Evolutionary conservation across 2,888 invertebrate species (phyloP), one percentile per base, ranked within the genome.

Genomic region (Tortrix viridana): DNA sequence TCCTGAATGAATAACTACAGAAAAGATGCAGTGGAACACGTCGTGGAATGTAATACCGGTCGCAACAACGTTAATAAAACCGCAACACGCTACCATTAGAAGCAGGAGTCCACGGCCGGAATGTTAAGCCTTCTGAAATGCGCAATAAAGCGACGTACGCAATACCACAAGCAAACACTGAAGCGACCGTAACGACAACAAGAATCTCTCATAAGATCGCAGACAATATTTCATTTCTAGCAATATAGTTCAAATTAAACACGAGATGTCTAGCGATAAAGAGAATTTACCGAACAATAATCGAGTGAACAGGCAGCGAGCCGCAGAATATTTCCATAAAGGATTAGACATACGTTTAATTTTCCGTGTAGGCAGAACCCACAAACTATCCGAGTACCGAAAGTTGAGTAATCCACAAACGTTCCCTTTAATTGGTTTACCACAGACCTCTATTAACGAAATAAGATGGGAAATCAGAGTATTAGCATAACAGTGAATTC

Each of bases 401-500:
- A 89, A 88, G 88, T 89, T 88, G 84, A 81, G 81, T 89, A 88
- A 90, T 89, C 88, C 86, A 84, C 88, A 86, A 87, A 85, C 86
- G 85, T 84, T 85, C 87, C 88, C 88, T 87, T 88, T 89, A 92
- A 91, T 90, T 89, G 89, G 89, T 89, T 90, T 86, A 89, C 88
- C 88, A 85, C 89, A 85, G 85, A 86, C 89, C 91, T 88, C 91
- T 89, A 91, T 91, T 91, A 92, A 89, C 90, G 84, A 89, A 90
- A 91, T 91, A 91, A 91, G 89, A 91, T 91, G 89, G 89, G 90
- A 90, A 91, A 91, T 91, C 90, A 91, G 86, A 88, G 90, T 89
- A 92, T 92, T 92, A 91, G 88, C 92, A 92, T 92, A 91, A 91
- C 91, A 91, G 89, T 86, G 84, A 89, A 91, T 92, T 91, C 91